Evolutionary conservation across 1,140 invertebrate genomes (phyloP), one percentile per base, ranked within the genome.

Genomic region (Pectinophora gossypiella): DNA sequence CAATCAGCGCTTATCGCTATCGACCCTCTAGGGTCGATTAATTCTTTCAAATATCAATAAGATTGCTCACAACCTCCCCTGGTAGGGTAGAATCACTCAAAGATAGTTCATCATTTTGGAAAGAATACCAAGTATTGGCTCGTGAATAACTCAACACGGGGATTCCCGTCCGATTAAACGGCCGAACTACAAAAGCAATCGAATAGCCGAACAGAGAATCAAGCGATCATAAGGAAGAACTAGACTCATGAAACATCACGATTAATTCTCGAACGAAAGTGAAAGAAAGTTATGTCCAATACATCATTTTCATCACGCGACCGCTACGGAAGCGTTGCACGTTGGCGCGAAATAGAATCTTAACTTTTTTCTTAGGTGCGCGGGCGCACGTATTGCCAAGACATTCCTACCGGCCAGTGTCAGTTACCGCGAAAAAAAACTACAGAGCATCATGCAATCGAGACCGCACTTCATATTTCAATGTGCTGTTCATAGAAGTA

Each of bases 291-390:
- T 68, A 59, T 66, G 72, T 68, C 75, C 72, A 73, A 80, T 81
- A 77, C 80, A 77, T 81, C 77, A 81, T 81, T 75, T 81, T 81
- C 71, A 81, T 84, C 80, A 84, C 80, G 80, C 80, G 75, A 80
- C 27, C 59, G 59, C 40, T 61, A 73, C 72, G 80, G 77, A 81
- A 81, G 76, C 68, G 55, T 68, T 68, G 64, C 79, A 76, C 68
- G 55, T 68, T 69, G 64, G 66, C 61, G 72, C 68, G 72, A 74
- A 79, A 76, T 65, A 65, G 77, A 76, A 84, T 84, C 80, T 84
- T 65, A 56, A 69, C 56, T 77, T 77, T 84, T 84, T 83, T 83
- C 71, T 77, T 72, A 65, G 59, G 5, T 27, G 49, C 27, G 61
- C 68, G 59, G n/a, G n/a, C 57, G 61, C 49, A 44, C 56, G 54